A percentile compares a stretch with the other conserved stretches of the same genome.
Evolutionary conservation across 2,797 vertebrate species (phyloP).

Genomic region (Mormyrops boulengeri): DNA sequence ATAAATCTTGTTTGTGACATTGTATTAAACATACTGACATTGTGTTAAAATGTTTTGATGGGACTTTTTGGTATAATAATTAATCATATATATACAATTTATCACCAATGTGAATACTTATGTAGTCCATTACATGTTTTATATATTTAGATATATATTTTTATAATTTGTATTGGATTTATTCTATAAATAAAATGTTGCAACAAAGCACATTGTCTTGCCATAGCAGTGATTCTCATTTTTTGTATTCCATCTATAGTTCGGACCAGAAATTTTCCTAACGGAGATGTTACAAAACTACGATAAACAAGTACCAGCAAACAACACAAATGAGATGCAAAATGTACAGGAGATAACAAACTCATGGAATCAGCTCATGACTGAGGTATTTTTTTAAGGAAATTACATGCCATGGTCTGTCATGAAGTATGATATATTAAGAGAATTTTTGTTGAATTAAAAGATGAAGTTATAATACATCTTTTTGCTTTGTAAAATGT

Average conservation of each 20-base stretch:
- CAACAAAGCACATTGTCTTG: background rate
- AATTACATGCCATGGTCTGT: background rate
- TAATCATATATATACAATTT: background rate
- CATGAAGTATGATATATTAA: background rate
- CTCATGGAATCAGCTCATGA: constrained; percentile 67
- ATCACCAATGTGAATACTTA: background rate
- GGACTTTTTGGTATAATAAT: background rate
- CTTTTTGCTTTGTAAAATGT: background rate
- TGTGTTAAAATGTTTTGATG: background rate
- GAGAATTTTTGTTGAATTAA: background rate
- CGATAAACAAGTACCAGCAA: constrained; percentile 31
- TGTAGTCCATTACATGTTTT: background rate
- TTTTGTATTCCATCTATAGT: constrained; percentile 40
- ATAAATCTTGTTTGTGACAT: background rate
- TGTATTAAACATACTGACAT: background rate
- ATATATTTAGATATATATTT: background rate
- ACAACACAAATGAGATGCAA: constrained; percentile 45
- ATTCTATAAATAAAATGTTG: background rate
- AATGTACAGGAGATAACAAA: constrained; percentile 48
- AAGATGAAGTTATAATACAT: background rate
- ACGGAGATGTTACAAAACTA: constrained; percentile 71
- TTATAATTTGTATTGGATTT: background rate
- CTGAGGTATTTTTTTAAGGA: constrained; percentile 45
- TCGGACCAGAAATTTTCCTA: constrained; percentile 59
- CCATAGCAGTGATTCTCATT: background rate